These are phyloP conservation scores for Selene dorsalis DNA, from an alignment of 2,797 vertebrate species.

Conservation along the genomic window DNA sequence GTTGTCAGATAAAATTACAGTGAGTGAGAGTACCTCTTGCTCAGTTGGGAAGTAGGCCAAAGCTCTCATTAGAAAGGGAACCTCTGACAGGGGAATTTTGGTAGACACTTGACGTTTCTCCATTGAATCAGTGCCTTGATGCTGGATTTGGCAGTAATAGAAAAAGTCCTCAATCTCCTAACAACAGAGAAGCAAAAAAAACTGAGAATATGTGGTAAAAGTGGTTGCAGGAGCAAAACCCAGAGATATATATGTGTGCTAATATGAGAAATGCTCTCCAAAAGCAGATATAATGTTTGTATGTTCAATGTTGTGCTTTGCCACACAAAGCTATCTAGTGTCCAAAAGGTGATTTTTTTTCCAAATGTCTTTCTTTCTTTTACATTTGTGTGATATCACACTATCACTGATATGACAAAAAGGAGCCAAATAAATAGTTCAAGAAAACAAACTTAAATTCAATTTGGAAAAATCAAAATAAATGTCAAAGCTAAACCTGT, in stretches of 20 bases:
- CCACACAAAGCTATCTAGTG: background rate
- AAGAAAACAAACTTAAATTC: background rate
- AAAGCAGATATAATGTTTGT: background rate
- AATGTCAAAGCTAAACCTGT: background rate
- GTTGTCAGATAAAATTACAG: background rate
- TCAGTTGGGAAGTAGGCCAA: slow-evolving; percentile 93
- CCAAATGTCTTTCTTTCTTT: background rate
- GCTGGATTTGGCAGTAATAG: slow-evolving; percentile 90
- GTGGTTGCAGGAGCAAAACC: background rate
- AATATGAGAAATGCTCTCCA: too few relatives aligned
- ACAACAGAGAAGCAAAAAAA: slow-evolving; percentile 39
- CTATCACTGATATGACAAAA: background rate
- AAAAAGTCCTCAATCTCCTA: slow-evolving; percentile 96
- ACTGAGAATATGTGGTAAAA: background rate
- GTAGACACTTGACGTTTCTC: slow-evolving; percentile 86
- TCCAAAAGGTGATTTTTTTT: slow-evolving; percentile 13
- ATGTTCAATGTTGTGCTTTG: background rate
- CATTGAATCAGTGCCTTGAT: slow-evolving; percentile 86
- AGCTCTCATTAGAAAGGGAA: slow-evolving; percentile 92
- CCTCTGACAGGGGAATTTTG: slow-evolving; percentile 87
- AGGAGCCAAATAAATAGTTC: background rate
- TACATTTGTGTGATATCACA: background rate
- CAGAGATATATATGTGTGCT: background rate
- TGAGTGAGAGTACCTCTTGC: slow-evolving; percentile 86
- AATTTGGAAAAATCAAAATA: background rate